Conservation (phyloP, 2,888 invertebrate species). For the Calliopum simillimum region DNA sequence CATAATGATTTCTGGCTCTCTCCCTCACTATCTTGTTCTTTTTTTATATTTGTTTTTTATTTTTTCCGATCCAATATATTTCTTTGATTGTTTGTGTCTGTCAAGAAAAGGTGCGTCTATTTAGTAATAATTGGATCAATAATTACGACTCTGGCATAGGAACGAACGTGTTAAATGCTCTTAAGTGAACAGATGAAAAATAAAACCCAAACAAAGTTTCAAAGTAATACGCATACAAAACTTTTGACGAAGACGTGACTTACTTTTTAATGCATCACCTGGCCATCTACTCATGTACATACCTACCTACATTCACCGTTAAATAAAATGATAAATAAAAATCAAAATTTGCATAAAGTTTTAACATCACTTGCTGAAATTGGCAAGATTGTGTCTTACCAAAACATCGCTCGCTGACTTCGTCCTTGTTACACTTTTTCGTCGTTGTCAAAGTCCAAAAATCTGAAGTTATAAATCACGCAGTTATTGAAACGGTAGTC, state of each 20-base stretch:
- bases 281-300: not conserved
- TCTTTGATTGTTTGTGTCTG: slow-evolving; percentile 35
- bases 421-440: slow-evolving; percentile 8
- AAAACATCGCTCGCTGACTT: not conserved
- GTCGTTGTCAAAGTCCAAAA: not conserved
- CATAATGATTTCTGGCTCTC: slow-evolving; percentile 53
- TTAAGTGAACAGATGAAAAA: slow-evolving; percentile 6
- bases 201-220: not conserved
- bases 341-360: no score
- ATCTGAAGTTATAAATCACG: not conserved
- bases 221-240: not conserved
- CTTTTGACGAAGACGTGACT: slow-evolving; percentile 6
- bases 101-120: slow-evolving; percentile 44
- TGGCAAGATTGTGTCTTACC: no score
- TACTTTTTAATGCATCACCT: slow-evolving; percentile 3
- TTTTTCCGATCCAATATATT: slow-evolving; percentile 36
- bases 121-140: slow-evolving; percentile 54
- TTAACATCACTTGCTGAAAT: no score
- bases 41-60: slow-evolving; percentile 8
- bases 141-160: slow-evolving; percentile 47
- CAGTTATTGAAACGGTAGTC: not conserved
- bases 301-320: no score
- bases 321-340: no score
- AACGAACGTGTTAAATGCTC: slow-evolving; percentile 12
- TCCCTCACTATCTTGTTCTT: slow-evolving; percentile 22